Conservation (phyloP, 2,888 invertebrate genomes). For the Plebejus argus region DNA sequence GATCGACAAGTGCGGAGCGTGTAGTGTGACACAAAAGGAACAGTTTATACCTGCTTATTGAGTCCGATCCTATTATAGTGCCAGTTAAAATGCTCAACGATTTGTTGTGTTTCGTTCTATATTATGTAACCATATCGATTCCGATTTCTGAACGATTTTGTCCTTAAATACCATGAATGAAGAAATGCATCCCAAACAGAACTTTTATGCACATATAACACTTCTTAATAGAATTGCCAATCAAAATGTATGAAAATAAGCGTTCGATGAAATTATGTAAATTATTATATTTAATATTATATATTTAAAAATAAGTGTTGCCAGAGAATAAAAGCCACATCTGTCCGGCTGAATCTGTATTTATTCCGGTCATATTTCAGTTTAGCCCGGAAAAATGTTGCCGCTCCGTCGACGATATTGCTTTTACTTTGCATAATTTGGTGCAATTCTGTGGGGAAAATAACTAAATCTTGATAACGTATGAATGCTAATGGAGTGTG, state of each 20-base stretch:
- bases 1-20: neutral
- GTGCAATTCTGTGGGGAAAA: neutral
- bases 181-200: too few relatives aligned
- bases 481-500: neutral
- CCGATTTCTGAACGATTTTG: neutral
- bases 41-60: conserved; percentile 3
- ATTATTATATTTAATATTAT: too few relatives aligned
- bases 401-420: neutral
- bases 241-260: too few relatives aligned
- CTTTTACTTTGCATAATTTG: conserved; percentile 14
- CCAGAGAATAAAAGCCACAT: neutral
- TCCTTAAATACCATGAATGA: neutral
- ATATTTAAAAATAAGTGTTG: too few relatives aligned
- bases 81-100: neutral
- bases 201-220: too few relatives aligned
- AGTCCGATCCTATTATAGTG: neutral
- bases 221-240: too few relatives aligned
- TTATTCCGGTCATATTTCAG: conserved; percentile 14
- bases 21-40: neutral
- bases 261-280: too few relatives aligned
- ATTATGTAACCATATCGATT: neutral
- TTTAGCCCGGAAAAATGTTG: conserved; percentile 16
- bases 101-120: neutral
- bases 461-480: neutral
- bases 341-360: conserved; percentile 22